Evolutionary conservation across 2,113 vertebrate genomes (phyloP).

Genomic region (Procavia capensis): DNA sequence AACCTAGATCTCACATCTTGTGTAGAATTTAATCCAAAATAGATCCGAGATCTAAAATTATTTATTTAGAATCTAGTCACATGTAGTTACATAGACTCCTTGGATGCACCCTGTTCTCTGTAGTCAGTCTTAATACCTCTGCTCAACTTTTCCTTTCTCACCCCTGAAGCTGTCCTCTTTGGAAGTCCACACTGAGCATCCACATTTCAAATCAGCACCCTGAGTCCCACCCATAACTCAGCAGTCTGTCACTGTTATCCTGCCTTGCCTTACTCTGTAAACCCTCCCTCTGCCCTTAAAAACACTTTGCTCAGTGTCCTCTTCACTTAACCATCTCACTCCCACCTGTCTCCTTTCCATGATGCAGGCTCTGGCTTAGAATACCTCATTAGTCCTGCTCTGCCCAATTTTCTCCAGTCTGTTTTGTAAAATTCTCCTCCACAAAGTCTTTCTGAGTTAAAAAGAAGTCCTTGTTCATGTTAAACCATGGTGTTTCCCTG

Average conservation of each 20-base stretch:
- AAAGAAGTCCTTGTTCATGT: background rate
- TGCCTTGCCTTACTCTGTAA: background rate
- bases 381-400: background rate
- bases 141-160: background rate
- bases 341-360: background rate
- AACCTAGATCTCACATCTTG: background rate
- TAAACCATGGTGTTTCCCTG: background rate
- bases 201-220: background rate
- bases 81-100: background rate
- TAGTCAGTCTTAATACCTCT: background rate
- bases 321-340: background rate
- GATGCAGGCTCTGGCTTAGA: background rate
- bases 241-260: fast-evolving
- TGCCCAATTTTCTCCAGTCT: background rate
- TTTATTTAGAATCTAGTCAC: background rate
- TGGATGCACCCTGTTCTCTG: background rate
- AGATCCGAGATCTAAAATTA: background rate
- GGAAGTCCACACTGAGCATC: background rate
- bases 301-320: background rate
- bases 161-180: background rate
- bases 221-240: background rate
- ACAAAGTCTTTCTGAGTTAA: slow-evolving; percentile 25
- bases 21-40: too few relatives aligned
- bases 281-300: background rate
- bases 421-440: background rate